Base-by-base conservation (phyloP, 1,140 invertebrate genomes). In the Goniozus legneri region DNA sequence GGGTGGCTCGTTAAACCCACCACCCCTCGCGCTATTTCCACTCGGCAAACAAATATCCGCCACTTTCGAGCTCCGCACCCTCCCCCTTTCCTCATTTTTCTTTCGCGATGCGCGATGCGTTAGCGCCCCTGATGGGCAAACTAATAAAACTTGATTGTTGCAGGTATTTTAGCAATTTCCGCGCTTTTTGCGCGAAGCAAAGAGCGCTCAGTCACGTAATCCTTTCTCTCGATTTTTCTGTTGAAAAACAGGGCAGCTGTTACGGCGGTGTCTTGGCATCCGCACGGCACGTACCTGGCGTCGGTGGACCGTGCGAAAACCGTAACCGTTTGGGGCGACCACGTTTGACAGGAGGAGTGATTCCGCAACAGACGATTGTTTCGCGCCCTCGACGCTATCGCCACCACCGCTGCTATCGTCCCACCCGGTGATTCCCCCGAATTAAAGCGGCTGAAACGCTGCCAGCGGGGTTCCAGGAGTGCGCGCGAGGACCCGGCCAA, bases 201-300 rank as follows among this genome's bases (percentile, higher is more conserved):
- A n/a, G n/a, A n/a, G n/a, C n/a, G n/a, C n/a, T n/a, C n/a, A n/a
- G n/a, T n/a, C n/a, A n/a, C n/a, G n/a, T n/a, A n/a, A n/a, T n/a
- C n/a, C n/a, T n/a, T n/a, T n/a, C n/a, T n/a, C 16, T 20, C 16
- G 3, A 20, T 43, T 16, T 51, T 59, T 56, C 75, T 64, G 76
- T 77, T 65, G 61, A 36, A 36, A 19, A 36, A 44, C 82, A 95
- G 91, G 69, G 80, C 86, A 43, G 82, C 90, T 8, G 89, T 97
- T 37, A 87, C 89, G 44, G 91, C 93, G 13, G 92, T 95, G 51
- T 84, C 89, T 8, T 98, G 94, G 94, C 88, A 92, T 73, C 90
- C 92, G 2, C 87, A 86, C 64, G 90, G 88, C 15, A 85, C 83
- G 35, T 83, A 83, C 41, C 76, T 98, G 32, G 84, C 92, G n/a